phyloP scores from a whole-genome alignment of 2,797 vertebrate genomes.

The Halcyon chelicuti region DNA sequence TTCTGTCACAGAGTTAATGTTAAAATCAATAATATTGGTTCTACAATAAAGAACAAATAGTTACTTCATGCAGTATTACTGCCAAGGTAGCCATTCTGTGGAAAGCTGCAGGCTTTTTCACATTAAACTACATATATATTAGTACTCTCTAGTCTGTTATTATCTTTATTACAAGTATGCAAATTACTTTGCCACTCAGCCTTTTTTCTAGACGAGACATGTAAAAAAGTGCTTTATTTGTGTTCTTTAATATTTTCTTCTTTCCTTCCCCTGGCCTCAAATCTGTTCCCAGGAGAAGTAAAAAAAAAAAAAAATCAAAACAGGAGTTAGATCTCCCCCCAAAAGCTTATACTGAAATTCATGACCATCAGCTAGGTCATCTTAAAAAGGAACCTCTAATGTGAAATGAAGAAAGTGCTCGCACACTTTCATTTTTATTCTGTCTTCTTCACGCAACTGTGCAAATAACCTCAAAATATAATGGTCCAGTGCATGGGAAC shows the following conservation, averaged over 20 bases:
- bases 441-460: neutral
- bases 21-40: neutral
- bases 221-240: neutral
- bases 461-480: neutral
- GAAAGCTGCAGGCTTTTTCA: neutral
- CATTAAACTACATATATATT: neutral
- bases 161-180: neutral
- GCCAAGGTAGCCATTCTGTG: neutral
- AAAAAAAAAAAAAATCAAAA: neutral
- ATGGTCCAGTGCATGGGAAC: fast-evolving
- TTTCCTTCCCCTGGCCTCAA: neutral
- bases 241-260: neutral
- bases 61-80: neutral
- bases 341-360: neutral
- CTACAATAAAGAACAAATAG: neutral
- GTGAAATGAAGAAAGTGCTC: neutral
- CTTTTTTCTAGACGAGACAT: neutral
- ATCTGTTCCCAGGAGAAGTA: neutral
- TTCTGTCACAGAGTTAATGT: neutral
- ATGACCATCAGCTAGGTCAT: neutral
- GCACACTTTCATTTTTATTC: neutral
- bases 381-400: neutral
- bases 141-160: neutral
- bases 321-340: neutral
- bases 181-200: neutral